Percentiles rank a stretch among this genome's conserved stretches.
These are phyloP conservation scores for Excalfactoria chinensis DNA, from an alignment of 2,113 vertebrate genomes.

Conservation along the genomic window DNA sequence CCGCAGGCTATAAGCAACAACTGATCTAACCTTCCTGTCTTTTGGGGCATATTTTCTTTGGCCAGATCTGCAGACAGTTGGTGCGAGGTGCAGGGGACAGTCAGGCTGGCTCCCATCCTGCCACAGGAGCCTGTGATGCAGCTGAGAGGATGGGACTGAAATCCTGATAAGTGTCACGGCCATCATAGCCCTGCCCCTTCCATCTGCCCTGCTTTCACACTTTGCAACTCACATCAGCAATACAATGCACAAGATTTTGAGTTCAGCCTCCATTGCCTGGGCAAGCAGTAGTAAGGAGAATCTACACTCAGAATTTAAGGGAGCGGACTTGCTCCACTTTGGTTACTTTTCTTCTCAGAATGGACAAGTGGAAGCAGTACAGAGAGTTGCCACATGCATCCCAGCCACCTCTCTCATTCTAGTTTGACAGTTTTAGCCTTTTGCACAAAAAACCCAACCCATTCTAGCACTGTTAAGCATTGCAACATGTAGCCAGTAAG, in stretches of 20 bases:
- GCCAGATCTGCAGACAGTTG: not conserved
- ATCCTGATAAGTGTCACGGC: accelerated
- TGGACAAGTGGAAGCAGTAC: not conserved
- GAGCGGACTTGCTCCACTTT: accelerated
- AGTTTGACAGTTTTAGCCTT: accelerated
- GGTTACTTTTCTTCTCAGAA: not conserved
- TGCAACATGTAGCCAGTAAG: not conserved
- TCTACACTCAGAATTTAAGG: not conserved
- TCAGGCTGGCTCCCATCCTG: not conserved
- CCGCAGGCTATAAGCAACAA: not conserved
- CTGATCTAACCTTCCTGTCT: constrained; percentile 20
- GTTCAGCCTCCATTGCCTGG: not conserved
- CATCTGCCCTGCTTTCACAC: accelerated
- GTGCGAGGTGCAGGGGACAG: not conserved
- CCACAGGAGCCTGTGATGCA: accelerated
- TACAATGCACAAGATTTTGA: not conserved
- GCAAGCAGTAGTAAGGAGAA: too few species aligned
- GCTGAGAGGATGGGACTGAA: accelerated
- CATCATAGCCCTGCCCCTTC: accelerated
- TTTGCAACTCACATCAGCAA: accelerated
- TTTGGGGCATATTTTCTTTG: not conserved
- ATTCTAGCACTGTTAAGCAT: not conserved
- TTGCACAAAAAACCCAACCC: not conserved
- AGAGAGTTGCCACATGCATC: accelerated
- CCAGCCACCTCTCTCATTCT: not conserved